Percentiles rank a stretch among this genome's conserved stretches.
phyloP scores from a whole-genome alignment of 2,113 vertebrate genomes.

The Chionis minor region DNA sequence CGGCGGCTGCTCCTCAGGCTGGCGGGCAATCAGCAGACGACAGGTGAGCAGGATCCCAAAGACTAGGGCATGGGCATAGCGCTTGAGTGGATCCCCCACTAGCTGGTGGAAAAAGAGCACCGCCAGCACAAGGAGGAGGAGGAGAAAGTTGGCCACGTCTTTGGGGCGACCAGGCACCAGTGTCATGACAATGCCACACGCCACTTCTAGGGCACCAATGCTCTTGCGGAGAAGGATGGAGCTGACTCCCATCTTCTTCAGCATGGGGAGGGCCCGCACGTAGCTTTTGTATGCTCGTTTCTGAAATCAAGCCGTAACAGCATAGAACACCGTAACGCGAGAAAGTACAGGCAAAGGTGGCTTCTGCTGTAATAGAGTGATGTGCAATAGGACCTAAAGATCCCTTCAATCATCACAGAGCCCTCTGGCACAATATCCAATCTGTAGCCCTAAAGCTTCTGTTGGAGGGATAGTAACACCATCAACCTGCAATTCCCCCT shows the following conservation, averaged over 20 bases:
- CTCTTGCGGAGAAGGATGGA: constrained; percentile 96
- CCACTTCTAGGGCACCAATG: constrained; percentile 93
- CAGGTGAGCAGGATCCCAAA: constrained; percentile 98
- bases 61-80: constrained; percentile 94
- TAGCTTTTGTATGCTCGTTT: constrained; percentile 98
- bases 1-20: constrained; percentile 87
- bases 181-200: constrained; percentile 92
- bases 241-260: constrained; percentile 94
- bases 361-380: not conserved
- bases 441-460: not conserved
- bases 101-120: constrained; percentile 98
- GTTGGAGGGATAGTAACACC: not conserved
- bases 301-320: constrained; percentile 71
- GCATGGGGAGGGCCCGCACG: constrained; percentile 90
- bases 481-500: not conserved
- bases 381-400: not conserved
- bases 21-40: constrained; percentile 92
- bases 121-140: constrained; percentile 91
- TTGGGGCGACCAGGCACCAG: constrained; percentile 93
- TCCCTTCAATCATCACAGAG: not conserved
- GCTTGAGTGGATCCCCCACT: constrained; percentile 95
- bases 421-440: not conserved
- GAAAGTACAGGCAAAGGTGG: not conserved
- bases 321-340: not conserved
- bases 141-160: constrained; percentile 95